A percentile compares a stretch with the other conserved stretches of the same genome.
Conservation (phyloP, 2,797 vertebrate genomes). For the Taeniopygia guttata region DNA sequence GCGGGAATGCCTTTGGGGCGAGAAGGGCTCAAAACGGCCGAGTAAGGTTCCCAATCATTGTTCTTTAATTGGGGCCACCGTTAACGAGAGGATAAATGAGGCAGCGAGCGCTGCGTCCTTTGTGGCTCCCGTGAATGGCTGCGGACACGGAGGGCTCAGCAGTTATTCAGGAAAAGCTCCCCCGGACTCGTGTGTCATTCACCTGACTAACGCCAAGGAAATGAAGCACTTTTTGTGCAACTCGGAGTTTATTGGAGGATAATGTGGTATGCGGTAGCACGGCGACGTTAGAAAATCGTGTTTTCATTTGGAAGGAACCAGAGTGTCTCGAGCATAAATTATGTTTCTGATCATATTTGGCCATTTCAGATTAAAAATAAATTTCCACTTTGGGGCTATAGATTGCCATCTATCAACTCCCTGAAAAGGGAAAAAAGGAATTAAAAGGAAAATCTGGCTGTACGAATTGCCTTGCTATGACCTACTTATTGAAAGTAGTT, state of each 20-base stretch:
- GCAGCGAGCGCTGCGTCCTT: neutral
- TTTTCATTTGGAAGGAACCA: neutral
- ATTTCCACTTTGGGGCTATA: slow-evolving; percentile 4
- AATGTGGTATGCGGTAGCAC: neutral
- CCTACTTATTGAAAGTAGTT: slow-evolving; percentile 31
- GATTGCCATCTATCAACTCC: slow-evolving; percentile 34
- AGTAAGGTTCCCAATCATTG: neutral
- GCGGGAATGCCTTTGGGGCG: slow-evolving; percentile 4
- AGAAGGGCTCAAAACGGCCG: neutral
- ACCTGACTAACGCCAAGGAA: slow-evolving; percentile 13
- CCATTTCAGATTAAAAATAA: slow-evolving; percentile 43
- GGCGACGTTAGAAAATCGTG: neutral
- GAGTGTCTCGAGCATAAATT: neutral
- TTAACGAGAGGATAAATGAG: slow-evolving; percentile 37
- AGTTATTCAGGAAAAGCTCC: neutral
- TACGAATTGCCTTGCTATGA: slow-evolving; percentile 22
- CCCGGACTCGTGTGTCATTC: neutral
- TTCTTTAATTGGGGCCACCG: slow-evolving; percentile 37
- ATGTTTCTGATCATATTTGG: slow-evolving; percentile 41
- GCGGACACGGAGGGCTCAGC: neutral
- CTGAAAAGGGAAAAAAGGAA: slow-evolving; percentile 9
- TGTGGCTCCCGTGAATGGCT: neutral
- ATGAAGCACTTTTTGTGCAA: neutral
- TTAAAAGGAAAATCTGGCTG: slow-evolving; percentile 2
- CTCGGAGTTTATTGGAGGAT: neutral